Evolutionary conservation across 2,797 vertebrate species (phyloP).

Genomic region (Helarctos malayanus): DNA sequence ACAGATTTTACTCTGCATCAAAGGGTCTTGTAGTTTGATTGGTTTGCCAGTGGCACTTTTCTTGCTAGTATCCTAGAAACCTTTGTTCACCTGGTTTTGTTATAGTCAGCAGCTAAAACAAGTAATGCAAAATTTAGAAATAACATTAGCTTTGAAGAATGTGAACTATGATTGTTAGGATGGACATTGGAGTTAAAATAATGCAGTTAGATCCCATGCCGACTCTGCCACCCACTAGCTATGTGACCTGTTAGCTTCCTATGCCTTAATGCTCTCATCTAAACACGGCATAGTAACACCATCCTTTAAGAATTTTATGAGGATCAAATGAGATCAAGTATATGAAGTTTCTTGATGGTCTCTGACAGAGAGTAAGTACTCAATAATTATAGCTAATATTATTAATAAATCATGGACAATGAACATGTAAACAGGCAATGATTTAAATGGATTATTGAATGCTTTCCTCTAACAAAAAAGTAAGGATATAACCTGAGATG

Average conservation of each 20-base stretch:
- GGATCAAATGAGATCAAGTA: background rate
- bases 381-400: background rate
- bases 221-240: background rate
- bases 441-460: conserved; percentile 34
- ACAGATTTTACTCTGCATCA: background rate
- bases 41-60: background rate
- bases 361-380: background rate
- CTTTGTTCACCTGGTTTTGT: background rate
- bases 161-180: background rate
- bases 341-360: background rate
- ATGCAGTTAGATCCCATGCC: background rate
- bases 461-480: conserved; percentile 6
- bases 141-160: background rate
- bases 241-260: background rate
- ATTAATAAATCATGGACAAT: background rate
- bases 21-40: background rate
- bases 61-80: background rate
- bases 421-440: background rate
- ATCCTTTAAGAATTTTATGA: background rate
- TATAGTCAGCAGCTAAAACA: background rate
- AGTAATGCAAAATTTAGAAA: background rate
- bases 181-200: background rate
- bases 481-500: background rate
- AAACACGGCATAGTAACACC: background rate
- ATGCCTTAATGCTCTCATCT: background rate